Evolutionary conservation across 2,888 invertebrate genomes (phyloP).

Genomic region (Ochropleura plecta): DNA sequence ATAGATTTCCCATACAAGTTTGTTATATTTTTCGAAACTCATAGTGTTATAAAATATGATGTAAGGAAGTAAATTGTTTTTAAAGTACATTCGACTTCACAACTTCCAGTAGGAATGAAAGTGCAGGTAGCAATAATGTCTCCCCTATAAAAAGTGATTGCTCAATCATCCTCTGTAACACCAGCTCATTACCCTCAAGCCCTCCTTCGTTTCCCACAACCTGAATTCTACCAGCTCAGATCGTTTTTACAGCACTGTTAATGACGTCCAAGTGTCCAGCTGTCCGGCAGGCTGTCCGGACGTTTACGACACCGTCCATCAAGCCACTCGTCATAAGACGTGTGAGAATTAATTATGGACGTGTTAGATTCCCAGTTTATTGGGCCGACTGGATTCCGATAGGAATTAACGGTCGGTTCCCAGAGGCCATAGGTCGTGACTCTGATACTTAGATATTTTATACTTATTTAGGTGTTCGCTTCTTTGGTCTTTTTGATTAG

Average conservation of each 20-base stretch:
- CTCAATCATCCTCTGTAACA: neutral
- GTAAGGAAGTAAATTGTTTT: too few species aligned
- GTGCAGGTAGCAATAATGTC: neutral
- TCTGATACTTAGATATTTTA: constrained; percentile 57
- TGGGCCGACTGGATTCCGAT: constrained; percentile 63
- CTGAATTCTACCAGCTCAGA: constrained; percentile 13
- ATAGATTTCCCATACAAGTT: too few species aligned
- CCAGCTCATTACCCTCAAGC: constrained; percentile 16
- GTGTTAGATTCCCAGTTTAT: constrained; percentile 65
- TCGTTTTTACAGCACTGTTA: constrained; percentile 63
- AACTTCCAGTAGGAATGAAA: neutral
- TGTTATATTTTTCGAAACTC: too few species aligned
- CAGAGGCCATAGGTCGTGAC: constrained; percentile 63
- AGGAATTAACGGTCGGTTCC: constrained; percentile 63
- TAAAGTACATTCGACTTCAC: neutral
- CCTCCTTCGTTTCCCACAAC: constrained; percentile 12
- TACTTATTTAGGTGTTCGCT: constrained; percentile 38
- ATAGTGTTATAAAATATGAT: too few species aligned
- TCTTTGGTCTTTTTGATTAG: constrained; percentile 42
- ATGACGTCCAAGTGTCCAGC: constrained; percentile 59
- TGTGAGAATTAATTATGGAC: constrained; percentile 76
- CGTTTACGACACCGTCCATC: constrained; percentile 70
- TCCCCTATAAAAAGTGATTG: neutral
- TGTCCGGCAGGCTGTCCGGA: constrained; percentile 61
- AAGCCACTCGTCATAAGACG: constrained; percentile 64